Percentiles rank a stretch among this genome's conserved stretches.
Evolutionary conservation across 1,140 invertebrate genomes (phyloP).

Genomic region (Thaumetopoea pityocampa): DNA sequence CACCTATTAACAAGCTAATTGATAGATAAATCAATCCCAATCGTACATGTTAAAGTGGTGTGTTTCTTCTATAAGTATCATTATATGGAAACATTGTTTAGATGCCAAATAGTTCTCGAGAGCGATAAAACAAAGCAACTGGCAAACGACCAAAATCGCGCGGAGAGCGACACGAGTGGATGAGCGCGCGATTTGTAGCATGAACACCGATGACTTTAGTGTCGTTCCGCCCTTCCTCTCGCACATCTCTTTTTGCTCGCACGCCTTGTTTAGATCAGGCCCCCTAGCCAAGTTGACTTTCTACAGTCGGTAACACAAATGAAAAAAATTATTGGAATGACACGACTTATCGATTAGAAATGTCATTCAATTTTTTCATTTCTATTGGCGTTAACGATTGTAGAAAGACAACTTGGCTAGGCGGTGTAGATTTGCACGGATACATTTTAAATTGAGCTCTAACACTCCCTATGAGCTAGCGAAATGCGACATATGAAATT

Average conservation of each 20-base stretch:
- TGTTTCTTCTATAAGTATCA: conserved; percentile 59
- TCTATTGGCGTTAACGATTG: too few species aligned
- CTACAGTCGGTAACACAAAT: too few species aligned
- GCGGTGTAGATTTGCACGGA: conserved; percentile 67
- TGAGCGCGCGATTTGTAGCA: conserved; percentile 53
- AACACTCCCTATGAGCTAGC: conserved; percentile 68
- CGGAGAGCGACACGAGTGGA: conserved; percentile 58
- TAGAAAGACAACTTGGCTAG: too few species aligned
- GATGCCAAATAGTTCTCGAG: conserved; percentile 65
- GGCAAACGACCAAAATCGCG: conserved; percentile 65
- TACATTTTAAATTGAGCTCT: conserved; percentile 72
- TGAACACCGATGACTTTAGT: conserved; percentile 36
- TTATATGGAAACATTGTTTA: conserved; percentile 68
- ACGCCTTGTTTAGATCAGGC: conserved; percentile 38
- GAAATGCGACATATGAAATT: conserved; percentile 68
- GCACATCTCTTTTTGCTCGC: conserved; percentile 25
- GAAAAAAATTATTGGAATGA: too few species aligned
- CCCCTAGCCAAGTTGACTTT: too few species aligned
- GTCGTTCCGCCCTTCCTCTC: conserved; percentile 19
- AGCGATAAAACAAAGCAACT: conserved; percentile 67
- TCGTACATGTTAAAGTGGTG: conserved; percentile 49
- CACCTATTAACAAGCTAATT: too few species aligned
- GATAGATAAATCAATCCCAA: too few species aligned
- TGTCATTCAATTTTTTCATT: too few species aligned
- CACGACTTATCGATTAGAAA: too few species aligned